phyloP scores from a whole-genome alignment of 2,888 invertebrate species.

The Isoperla grammatica region DNA sequence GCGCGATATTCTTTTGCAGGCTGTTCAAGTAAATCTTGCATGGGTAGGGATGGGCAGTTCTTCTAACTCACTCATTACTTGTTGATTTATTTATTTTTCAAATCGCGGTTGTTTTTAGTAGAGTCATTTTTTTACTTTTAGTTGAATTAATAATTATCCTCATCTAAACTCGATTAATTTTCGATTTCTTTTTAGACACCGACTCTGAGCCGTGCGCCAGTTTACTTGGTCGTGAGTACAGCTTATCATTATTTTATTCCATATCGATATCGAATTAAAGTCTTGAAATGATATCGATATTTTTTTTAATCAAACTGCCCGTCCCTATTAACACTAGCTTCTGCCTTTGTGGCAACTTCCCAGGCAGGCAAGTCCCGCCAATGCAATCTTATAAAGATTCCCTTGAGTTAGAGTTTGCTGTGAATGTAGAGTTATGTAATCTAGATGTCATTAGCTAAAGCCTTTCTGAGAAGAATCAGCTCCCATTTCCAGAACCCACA shows the following conservation, averaged over 20 bases:
- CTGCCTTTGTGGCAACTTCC: conserved; percentile 12
- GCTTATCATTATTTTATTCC: conserved; percentile 24
- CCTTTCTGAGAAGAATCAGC: too few species aligned
- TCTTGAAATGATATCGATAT: conserved; percentile 20
- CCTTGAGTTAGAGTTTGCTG: too few species aligned
- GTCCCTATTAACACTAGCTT: conserved; percentile 25
- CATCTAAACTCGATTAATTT: conserved; percentile 30
- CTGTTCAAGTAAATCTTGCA: conserved; percentile 4
- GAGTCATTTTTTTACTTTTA: conserved; percentile 8
- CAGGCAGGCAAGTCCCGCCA: conserved; percentile 11
- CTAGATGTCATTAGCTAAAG: too few species aligned
- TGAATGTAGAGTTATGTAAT: too few species aligned
- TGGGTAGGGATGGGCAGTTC: conserved; percentile 29
- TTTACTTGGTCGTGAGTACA: conserved; percentile 32
- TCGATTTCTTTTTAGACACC: conserved; percentile 32
- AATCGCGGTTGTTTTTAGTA: conserved; percentile 22
- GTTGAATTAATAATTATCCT: conserved; percentile 17
- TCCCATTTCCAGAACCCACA: too few species aligned
- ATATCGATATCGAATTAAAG: conserved; percentile 21
- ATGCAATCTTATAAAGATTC: too few species aligned
- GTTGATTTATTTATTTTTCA: conserved; percentile 22
- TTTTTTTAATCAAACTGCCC: conserved; percentile 25
- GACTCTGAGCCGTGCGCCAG: conserved; percentile 31
- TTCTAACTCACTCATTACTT: conserved; percentile 18
- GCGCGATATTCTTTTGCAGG: too few species aligned